These are phyloP conservation scores for Thryonomys swinderianus DNA, from an alignment of 2,113 vertebrate genomes.

Conservation along the genomic window DNA sequence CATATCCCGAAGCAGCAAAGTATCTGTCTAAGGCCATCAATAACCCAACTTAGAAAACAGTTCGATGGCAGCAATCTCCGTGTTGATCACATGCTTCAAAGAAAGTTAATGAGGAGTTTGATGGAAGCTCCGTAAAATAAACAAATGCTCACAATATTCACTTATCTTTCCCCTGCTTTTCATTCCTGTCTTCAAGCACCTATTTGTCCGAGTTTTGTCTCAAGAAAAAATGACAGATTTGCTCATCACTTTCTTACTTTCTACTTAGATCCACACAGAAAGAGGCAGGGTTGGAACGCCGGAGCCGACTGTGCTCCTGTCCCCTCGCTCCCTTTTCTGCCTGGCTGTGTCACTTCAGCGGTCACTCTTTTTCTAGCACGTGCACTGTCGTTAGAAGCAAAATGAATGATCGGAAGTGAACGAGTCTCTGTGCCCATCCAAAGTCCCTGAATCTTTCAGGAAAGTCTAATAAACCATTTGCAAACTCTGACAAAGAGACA, in stretches of 20 bases:
- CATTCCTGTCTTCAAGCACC: neutral
- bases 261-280: neutral
- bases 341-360: neutral
- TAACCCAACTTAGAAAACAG: neutral
- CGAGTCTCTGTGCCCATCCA: neutral
- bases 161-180: neutral
- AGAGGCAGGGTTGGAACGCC: accelerated
- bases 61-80: neutral
- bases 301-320: neutral
- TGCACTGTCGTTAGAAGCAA: neutral
- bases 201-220: neutral
- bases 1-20: neutral
- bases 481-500: neutral
- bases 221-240: neutral
- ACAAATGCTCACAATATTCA: neutral
- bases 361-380: neutral
- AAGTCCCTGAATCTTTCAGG: neutral
- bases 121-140: neutral
- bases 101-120: neutral
- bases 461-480: neutral
- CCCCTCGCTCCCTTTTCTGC: neutral
- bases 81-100: neutral
- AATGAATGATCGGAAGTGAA: neutral
- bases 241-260: neutral
- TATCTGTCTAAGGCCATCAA: neutral